Evolutionary conservation across 2,888 invertebrate species (phyloP).

Genomic region (Rhagium mordax): DNA sequence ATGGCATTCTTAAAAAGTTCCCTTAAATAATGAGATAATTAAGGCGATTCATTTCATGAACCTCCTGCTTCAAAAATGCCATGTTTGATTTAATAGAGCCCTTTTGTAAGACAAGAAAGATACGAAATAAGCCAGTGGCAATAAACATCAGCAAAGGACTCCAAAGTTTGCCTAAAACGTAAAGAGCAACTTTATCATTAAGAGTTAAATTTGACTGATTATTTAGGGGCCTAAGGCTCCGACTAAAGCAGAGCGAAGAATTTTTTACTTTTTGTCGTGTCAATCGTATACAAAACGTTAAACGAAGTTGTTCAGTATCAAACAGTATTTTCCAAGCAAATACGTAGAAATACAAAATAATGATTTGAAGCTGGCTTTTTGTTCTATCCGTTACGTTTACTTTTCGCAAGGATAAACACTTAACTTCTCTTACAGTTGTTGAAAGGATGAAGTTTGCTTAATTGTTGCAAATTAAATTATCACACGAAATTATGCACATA

Average conservation of each 20-base stretch:
- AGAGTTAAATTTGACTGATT: constrained; percentile 50
- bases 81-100: constrained; percentile 31
- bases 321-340: background rate
- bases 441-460: too few species aligned
- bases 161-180: constrained; percentile 43
- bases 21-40: constrained; percentile 32
- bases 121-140: constrained; percentile 39
- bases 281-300: constrained; percentile 9
- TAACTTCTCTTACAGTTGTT: too few species aligned
- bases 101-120: constrained; percentile 33
- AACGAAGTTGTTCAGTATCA: background rate
- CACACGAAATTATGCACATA: too few species aligned
- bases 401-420: background rate
- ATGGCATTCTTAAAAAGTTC: constrained; percentile 26
- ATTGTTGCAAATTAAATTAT: too few species aligned
- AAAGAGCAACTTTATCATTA: constrained; percentile 45
- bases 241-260: background rate
- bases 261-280: constrained; percentile 5
- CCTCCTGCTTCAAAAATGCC: constrained; percentile 13
- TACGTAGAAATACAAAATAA: background rate
- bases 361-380: background rate
- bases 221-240: constrained; percentile 32
- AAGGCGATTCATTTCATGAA: background rate
- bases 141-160: constrained; percentile 44
- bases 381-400: background rate